phyloP scores from a whole-genome alignment of 2,888 invertebrate genomes.

The Drosophila algonquin region DNA sequence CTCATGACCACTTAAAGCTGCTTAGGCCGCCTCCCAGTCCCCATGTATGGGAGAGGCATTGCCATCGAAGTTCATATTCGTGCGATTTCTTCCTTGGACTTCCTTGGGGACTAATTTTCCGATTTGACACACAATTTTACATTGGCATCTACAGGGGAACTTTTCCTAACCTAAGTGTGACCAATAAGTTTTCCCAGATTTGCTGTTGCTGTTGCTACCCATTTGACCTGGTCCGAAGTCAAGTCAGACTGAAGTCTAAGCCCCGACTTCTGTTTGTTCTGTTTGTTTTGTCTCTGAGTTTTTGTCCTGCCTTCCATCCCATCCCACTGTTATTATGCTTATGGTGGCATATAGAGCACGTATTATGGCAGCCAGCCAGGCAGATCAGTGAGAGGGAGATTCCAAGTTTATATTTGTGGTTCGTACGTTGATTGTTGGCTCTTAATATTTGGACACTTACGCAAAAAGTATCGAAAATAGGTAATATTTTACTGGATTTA shows the following conservation, averaged over 20 bases:
- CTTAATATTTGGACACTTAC: constrained; percentile 7
- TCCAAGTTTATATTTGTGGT: constrained; percentile 28
- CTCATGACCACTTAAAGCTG: constrained; percentile 68
- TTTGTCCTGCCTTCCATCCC: constrained; percentile 25
- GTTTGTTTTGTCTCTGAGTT: constrained; percentile 33
- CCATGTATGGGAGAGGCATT: constrained; percentile 6
- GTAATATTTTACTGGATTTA: not conserved
- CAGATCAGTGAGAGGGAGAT: constrained; percentile 44
- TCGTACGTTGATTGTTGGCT: constrained; percentile 24
- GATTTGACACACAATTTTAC: constrained; percentile 73
- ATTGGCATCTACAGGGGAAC: constrained; percentile 20
- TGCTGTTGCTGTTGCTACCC: constrained; percentile 28
- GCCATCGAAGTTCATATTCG: constrained; percentile 59
- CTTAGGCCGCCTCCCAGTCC: constrained; percentile 52
- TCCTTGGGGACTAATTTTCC: constrained; percentile 74
- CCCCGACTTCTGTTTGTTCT: constrained; percentile 12
- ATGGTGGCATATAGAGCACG: constrained; percentile 74
- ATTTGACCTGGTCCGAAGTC: constrained; percentile 35
- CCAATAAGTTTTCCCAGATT: constrained; percentile 23
- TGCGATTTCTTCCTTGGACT: constrained; percentile 41
- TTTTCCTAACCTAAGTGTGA: constrained; percentile 5
- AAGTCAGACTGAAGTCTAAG: constrained; percentile 20
- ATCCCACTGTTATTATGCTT: constrained; percentile 67
- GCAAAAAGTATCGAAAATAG: not conserved
- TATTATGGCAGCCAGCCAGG: constrained; percentile 74